Base-by-base conservation (phyloP, 2,888 invertebrate genomes). In the Halictus quadricinctus region DNA sequence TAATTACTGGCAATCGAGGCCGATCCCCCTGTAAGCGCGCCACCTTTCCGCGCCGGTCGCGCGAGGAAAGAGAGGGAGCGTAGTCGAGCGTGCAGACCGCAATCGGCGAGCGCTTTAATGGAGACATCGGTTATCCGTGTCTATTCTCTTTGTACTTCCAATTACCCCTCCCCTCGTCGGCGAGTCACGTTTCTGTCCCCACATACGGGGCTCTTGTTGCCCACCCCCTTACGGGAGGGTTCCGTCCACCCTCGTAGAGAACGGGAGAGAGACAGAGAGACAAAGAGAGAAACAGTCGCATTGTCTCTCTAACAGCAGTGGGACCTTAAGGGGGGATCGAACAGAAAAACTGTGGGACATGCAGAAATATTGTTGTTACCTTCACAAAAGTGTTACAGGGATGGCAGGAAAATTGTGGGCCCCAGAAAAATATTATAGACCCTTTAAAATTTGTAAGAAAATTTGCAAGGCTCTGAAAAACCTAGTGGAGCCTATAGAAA, bases 41-140 rank as follows among this genome's bases (percentile, higher is more conserved):
- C 64, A 64, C 64, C 64, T 64, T 64, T 64, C 64, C 64, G 29
- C 64, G 64, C 64, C 64, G 58, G 43, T 46, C 72, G 66, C 66
- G 60, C 46, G 85, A 74, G 64, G 64, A 64, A 64, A 82, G 72
- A 69, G 74, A 72, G 83, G 77, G 79, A 78, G 79, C 64, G 85
- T 84, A 84, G 81, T 81, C 60, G 74, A 89, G 88, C 82, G 82
- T 83, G 78, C 50, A 72, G 72, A 60, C 78, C 83, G 83, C 87
- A 87, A 90, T 91, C 89, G 87, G 84, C 82, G 66, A 70, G 74
- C 84, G 83, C 77, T 88, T 64, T 89, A 90, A 90, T 90, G 87
- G 89, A 91, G 91, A 90, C 90, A 90, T 90, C 87, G 87, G 86
- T 90, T 90, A 91, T 88, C 90, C 91, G 86, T 87, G 89, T 91